A percentile compares a stretch with the other conserved stretches of the same genome.
These are phyloP conservation scores for Eupithecia tripunctaria DNA, from an alignment of 2,888 invertebrate species.

Conservation along the genomic window DNA sequence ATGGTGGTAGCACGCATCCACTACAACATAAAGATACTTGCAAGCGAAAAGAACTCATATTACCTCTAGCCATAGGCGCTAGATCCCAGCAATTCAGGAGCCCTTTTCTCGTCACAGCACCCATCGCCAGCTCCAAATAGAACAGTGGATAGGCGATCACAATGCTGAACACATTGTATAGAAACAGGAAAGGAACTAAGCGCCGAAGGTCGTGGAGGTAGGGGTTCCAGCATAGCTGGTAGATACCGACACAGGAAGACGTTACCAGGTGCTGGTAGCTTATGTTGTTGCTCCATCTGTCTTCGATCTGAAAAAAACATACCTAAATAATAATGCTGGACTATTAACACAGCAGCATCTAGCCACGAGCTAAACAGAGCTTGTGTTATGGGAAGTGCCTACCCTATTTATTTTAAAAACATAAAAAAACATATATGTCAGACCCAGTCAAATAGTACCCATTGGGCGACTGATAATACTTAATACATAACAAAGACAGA, in stretches of 20 bases:
- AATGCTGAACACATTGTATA: conserved; percentile 74
- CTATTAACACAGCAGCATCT: too few relatives aligned
- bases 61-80: conserved; percentile 75
- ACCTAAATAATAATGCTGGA: not conserved
- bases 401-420: too few relatives aligned
- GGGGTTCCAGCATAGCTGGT: conserved; percentile 78
- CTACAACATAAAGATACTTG: not conserved
- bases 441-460: too few relatives aligned
- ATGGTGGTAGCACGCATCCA: not conserved
- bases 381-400: too few relatives aligned
- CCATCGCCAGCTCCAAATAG: conserved; percentile 74
- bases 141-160: conserved; percentile 73
- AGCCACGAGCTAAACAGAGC: too few relatives aligned
- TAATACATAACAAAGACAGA: too few relatives aligned
- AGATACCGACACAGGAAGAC: conserved; percentile 72
- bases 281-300: conserved; percentile 78
- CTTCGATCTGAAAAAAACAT: conserved; percentile 55
- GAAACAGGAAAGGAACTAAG: conserved; percentile 71
- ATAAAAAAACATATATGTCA: too few relatives aligned
- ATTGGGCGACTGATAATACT: too few relatives aligned
- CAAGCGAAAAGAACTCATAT: not conserved
- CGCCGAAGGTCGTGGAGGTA: conserved; percentile 67
- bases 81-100: conserved; percentile 77
- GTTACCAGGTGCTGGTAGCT: conserved; percentile 72
- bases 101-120: conserved; percentile 73